phyloP scores from a whole-genome alignment of 2,888 invertebrate species.

The Polydrusus pterygomalis region DNA sequence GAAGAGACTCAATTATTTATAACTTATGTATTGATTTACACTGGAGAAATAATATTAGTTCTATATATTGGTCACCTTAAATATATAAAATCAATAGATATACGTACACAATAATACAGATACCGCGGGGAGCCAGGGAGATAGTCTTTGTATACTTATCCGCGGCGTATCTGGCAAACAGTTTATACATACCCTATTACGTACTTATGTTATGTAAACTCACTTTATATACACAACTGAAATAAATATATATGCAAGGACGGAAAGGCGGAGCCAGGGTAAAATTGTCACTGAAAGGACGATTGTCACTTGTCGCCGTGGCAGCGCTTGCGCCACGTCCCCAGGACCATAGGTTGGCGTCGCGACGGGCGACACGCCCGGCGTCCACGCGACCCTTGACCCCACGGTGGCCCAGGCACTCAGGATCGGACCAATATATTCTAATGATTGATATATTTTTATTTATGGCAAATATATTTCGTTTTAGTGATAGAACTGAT shows the following conservation, averaged over 20 bases:
- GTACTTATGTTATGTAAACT: constrained; percentile 26
- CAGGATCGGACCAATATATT: constrained; percentile 59
- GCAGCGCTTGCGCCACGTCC: constrained; percentile 69
- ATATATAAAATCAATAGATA: neutral
- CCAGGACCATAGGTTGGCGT: constrained; percentile 71
- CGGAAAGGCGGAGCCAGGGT: constrained; percentile 64
- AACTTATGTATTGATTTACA: too few relatives aligned
- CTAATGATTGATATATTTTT: constrained; percentile 7
- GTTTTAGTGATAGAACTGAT: neutral
- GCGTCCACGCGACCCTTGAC: constrained; percentile 71
- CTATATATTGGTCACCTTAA: neutral
- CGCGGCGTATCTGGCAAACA: neutral
- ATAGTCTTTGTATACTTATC: neutral
- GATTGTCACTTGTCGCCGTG: constrained; percentile 71
- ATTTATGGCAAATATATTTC: neutral
- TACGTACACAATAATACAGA: too few relatives aligned
- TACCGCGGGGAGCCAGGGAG: neutral
- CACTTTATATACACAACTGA: constrained; percentile 29
- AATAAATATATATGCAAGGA: constrained; percentile 39
- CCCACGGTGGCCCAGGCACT: constrained; percentile 68
- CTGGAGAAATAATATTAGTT: too few relatives aligned
- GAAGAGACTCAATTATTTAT: too few relatives aligned
- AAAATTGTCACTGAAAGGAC: constrained; percentile 71
- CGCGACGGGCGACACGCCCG: constrained; percentile 72
- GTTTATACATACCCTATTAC: constrained; percentile 23